Evolutionary conservation across 2,888 invertebrate genomes (phyloP).

Genomic region (Amiota minor): DNA sequence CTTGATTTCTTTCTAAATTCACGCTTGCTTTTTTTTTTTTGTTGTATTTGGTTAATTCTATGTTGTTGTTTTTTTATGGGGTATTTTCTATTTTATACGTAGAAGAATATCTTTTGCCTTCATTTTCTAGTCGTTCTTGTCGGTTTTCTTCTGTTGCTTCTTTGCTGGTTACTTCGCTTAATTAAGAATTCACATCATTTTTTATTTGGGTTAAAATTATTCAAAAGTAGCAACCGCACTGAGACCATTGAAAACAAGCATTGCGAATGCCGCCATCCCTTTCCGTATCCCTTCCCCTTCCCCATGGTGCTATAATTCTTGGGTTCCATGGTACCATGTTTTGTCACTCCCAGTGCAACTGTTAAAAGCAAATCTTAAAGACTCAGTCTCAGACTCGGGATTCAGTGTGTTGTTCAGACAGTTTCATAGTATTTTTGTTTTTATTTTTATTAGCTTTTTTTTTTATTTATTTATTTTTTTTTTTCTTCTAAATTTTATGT

Average conservation of each 20-base stretch:
- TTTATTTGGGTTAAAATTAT: slow-evolving; percentile 74
- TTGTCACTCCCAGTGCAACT: slow-evolving; percentile 30
- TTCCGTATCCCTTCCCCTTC: background rate
- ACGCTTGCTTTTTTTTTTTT: background rate
- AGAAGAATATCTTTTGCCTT: background rate
- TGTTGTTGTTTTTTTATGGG: background rate
- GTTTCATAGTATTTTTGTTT: background rate
- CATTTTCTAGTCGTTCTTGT: background rate
- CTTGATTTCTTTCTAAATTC: background rate
- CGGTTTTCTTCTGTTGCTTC: background rate
- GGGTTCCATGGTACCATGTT: background rate
- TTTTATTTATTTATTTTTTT: slow-evolving; percentile 28
- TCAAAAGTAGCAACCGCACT: slow-evolving; percentile 66
- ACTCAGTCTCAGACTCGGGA: slow-evolving; percentile 25
- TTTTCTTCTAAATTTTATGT: slow-evolving; percentile 35
- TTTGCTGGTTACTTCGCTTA: slow-evolving; percentile 51
- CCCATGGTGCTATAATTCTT: no score
- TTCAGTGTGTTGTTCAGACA: no score
- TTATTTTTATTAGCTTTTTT: slow-evolving; percentile 17
- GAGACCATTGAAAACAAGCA: slow-evolving; percentile 8
- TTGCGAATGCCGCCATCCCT: background rate
- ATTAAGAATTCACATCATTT: slow-evolving; percentile 74
- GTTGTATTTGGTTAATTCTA: background rate
- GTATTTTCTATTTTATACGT: background rate
- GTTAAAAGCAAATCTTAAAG: slow-evolving; percentile 50